Percentiles rank a stretch among this genome's conserved stretches.
phyloP scores from a whole-genome alignment of 2,113 vertebrate species.

The Ailuropoda melanoleuca region DNA sequence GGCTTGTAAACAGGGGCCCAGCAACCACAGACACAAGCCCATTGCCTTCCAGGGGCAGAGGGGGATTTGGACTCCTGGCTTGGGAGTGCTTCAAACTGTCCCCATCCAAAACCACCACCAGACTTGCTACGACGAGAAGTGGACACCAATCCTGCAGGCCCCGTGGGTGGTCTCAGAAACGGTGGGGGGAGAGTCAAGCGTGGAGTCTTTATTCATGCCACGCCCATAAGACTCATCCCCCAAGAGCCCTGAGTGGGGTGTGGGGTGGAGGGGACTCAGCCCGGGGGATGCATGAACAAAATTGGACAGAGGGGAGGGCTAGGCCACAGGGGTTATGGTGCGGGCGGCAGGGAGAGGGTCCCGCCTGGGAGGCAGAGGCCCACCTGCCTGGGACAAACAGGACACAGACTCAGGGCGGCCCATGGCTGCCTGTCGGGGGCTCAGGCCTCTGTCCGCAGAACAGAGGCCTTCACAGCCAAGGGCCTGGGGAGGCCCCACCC shows the following conservation, averaged over 20 bases:
- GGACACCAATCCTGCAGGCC: accelerated
- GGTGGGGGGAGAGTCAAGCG: accelerated
- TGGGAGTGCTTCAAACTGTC: not conserved
- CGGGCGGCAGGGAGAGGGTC: not conserved
- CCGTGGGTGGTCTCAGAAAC: not conserved
- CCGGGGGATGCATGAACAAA: accelerated
- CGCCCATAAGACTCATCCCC: not conserved
- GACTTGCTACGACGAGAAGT: accelerated
- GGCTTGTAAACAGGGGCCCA: not conserved
- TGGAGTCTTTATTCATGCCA: accelerated
- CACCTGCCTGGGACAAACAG: not conserved
- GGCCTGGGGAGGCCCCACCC: too few relatives aligned
- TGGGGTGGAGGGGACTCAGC: accelerated
- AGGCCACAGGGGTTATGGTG: not conserved
- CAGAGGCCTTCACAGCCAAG: accelerated
- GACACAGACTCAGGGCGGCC: accelerated
- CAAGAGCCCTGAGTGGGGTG: not conserved
- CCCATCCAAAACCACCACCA: not conserved
- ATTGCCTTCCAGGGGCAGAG: accelerated
- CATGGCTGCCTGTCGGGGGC: accelerated
- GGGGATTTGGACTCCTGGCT: not conserved
- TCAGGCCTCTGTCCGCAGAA: not conserved
- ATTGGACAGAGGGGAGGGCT: accelerated
- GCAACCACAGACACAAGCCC: not conserved
- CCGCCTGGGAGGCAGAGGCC: not conserved